These are phyloP conservation scores for Motacilla tschutschensis DNA, from an alignment of 2,113 vertebrate species.

Conservation along the genomic window DNA sequence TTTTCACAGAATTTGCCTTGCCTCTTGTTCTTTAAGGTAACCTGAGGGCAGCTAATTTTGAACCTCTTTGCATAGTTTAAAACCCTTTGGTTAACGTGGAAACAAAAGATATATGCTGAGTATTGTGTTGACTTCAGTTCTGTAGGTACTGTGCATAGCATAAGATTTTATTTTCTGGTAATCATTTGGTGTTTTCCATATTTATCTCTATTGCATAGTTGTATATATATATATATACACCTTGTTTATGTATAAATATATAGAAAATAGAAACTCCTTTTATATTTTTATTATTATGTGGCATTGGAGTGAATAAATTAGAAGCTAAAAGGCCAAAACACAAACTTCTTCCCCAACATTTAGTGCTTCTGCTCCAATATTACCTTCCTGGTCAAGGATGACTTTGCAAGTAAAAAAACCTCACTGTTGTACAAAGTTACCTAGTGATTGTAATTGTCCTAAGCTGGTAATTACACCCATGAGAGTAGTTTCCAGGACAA, in stretches of 20 bases:
- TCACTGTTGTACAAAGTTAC: neutral
- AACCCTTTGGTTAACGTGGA: neutral
- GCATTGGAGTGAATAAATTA: neutral
- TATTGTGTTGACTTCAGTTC: neutral
- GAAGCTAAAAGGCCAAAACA: neutral
- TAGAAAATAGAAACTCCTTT: neutral
- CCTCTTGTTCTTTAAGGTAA: neutral
- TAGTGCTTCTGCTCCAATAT: neutral
- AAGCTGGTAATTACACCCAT: constrained; percentile 22
- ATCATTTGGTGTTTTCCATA: neutral
- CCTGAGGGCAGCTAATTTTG: neutral
- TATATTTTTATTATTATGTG: neutral
- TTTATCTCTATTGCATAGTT: neutral
- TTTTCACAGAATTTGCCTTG: neutral
- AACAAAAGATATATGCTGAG: neutral
- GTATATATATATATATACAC: neutral
- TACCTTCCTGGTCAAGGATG: neutral
- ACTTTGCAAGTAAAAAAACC: neutral
- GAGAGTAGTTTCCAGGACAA: constrained; percentile 49
- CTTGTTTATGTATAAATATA: neutral
- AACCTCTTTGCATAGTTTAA: neutral
- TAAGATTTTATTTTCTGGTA: neutral
- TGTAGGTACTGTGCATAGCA: neutral
- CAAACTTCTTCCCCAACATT: neutral
- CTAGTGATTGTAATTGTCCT: neutral